Evolutionary conservation across 2,797 vertebrate species (phyloP).

Genomic region (Menidia menidia): DNA sequence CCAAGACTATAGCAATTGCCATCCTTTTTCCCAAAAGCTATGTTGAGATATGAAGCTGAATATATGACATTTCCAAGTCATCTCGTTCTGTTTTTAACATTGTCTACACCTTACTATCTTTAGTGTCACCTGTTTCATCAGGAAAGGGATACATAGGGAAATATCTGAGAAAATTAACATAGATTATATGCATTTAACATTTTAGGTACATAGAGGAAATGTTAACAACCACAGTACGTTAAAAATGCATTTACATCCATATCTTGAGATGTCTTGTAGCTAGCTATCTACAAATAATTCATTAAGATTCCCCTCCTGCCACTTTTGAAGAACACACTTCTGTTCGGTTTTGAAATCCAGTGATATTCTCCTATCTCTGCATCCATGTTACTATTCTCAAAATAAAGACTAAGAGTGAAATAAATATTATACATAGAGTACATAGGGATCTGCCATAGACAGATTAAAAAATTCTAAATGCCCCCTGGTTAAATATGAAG

Average conservation of each 20-base stretch:
- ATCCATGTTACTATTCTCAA: background rate
- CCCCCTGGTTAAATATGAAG: constrained; percentile 35
- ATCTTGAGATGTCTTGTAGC: background rate
- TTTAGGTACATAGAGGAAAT: background rate
- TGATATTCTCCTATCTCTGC: background rate
- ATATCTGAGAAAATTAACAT: background rate
- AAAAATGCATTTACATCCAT: constrained; percentile 4
- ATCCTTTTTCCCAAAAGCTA: background rate
- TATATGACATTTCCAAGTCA: background rate
- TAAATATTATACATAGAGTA: constrained; percentile 7
- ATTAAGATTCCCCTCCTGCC: constrained; percentile 34
- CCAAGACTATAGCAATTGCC: background rate
- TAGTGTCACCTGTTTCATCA: background rate
- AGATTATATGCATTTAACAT: background rate
- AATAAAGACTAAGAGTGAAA: background rate
- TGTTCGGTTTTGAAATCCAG: constrained; percentile 5
- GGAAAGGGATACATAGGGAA: background rate
- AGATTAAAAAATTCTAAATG: constrained; percentile 25
- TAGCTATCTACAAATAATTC: constrained; percentile 21
- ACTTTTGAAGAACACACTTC: constrained; percentile 15
- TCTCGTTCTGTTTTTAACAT: background rate
- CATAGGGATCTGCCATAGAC: constrained; percentile 1
- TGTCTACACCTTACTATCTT: background rate
- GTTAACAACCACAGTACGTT: constrained; percentile 1
- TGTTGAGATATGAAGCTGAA: background rate